These are phyloP conservation scores for Alosa sapidissima DNA, from an alignment of 2,797 vertebrate genomes.

Conservation along the genomic window DNA sequence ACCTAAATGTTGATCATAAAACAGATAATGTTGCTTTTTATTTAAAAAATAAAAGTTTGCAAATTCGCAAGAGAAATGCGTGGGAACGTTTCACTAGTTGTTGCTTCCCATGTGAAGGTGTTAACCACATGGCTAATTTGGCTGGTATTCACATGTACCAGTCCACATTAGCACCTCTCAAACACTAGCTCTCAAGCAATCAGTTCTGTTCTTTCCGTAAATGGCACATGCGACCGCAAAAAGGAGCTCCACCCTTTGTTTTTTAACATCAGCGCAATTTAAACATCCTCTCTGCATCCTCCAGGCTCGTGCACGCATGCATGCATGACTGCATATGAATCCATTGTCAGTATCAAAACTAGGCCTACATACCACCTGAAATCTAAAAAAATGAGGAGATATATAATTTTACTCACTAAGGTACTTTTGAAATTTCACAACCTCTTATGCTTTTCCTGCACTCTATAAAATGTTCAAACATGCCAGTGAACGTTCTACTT, in stretches of 20 bases:
- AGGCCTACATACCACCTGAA: not conserved
- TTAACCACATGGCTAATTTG: constrained; percentile 65
- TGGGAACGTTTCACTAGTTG: constrained; percentile 57
- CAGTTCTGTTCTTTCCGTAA: constrained; percentile 70
- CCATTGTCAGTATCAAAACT: not conserved
- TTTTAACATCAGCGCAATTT: constrained; percentile 18
- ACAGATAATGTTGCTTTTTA: not conserved
- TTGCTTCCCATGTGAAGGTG: constrained; percentile 60
- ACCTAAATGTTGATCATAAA: not conserved
- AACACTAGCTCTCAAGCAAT: constrained; percentile 60
- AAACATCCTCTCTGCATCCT: constrained; percentile 2
- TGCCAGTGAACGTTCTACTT: not conserved
- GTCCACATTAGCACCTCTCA: constrained; percentile 45
- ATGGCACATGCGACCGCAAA: constrained; percentile 50
- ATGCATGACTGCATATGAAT: not conserved
- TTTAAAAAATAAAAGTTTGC: not conserved
- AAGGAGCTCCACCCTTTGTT: constrained; percentile 49
- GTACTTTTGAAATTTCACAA: not conserved
- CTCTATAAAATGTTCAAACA: not conserved
- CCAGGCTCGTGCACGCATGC: not conserved
- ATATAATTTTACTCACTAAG: not conserved
- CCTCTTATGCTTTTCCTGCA: not conserved
- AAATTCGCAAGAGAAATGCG: constrained; percentile 30
- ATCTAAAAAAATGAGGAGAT: no score
- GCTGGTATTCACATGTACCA: constrained; percentile 55